Percentiles rank a stretch among this genome's conserved stretches.
phyloP scores from a whole-genome alignment of 1,140 invertebrate species.

The Phortica variegata region DNA sequence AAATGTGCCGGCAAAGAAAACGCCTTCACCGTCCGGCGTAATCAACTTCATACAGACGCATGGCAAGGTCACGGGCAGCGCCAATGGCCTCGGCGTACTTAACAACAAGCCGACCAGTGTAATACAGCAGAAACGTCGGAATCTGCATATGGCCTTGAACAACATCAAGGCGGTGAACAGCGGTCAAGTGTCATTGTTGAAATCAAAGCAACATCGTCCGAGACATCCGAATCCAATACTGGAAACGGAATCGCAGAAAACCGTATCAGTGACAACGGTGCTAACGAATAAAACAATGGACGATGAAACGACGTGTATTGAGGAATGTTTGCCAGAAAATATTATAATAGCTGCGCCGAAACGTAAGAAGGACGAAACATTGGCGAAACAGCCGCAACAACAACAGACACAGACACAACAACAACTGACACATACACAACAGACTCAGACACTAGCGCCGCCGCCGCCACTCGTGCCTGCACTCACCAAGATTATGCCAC shows the following conservation, averaged over 20 bases:
- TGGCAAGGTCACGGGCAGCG: slow-evolving; percentile 34
- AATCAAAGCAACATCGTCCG: slow-evolving; percentile 23
- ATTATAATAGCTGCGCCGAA: slow-evolving; percentile 51
- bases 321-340: slow-evolving; percentile 40
- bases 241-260: background rate
- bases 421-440: too few species aligned
- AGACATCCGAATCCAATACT: too few species aligned
- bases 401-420: too few species aligned
- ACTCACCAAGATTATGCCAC: too few species aligned
- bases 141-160: slow-evolving; percentile 41
- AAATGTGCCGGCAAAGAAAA: slow-evolving; percentile 10
- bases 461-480: too few species aligned
- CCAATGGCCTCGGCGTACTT: slow-evolving; percentile 12
- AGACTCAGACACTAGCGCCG: too few species aligned
- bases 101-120: slow-evolving; percentile 30
- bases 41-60: slow-evolving; percentile 44
- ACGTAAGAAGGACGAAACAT: slow-evolving; percentile 33
- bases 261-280: slow-evolving; percentile 16
- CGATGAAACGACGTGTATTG: slow-evolving; percentile 29
- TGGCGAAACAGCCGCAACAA: background rate
- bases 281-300: slow-evolving; percentile 30
- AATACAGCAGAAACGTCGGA: slow-evolving; percentile 43
- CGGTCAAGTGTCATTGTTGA: slow-evolving; percentile 45
- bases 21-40: slow-evolving; percentile 34
- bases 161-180: slow-evolving; percentile 41